Base-by-base conservation (phyloP, 2,113 vertebrate genomes). In the Anolis carolinensis region DNA sequence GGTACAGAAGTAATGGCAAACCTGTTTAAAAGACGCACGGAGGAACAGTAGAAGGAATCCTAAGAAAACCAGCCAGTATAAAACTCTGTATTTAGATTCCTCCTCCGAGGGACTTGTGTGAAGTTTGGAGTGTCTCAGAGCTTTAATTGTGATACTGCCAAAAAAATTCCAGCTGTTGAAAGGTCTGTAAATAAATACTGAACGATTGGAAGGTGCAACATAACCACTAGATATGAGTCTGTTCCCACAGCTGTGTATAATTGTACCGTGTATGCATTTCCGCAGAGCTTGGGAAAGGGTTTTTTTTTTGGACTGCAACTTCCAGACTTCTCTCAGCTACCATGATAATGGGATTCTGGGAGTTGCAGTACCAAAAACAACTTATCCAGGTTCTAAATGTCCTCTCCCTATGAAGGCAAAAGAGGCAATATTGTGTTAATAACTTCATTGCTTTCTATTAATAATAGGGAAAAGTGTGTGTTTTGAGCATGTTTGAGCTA, bases 401-500 rank as follows among this genome's bases (percentile, higher is more conserved):
- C 93, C 92, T 84, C 92, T 92, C 89, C 79, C 90, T 86, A 79
- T 86, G 93, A 87, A 89, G 90, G 86, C 87, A 89, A 84, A 89
- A 93, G 90, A 93, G 89, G 92, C 93, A 95, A 94, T 94, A 91
- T 52, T 63, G 5, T 74, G 21, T n/a, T 62, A 63, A 81, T 68
- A 78, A 90, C 85, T 85, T 91, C 78, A 50, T 90, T 91, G 91
- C 83, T 93, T 90, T 88, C 82, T 86, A 83, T 87, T 86, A 93
- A 85, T 87, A 90, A 48, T 48, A 75, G 90, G 36, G 14, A 16
- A 73, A 44, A 36, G 9, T 92, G 92, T 90, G 87, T 90, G 91
- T 75, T 93, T 67, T 80, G 87, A 90, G 95, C 94, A 95, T 95
- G 94, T 93, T 95, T 90, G 81, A 89, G 90, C 92, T 92, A 79